Conservation (phyloP, 2,797 vertebrate genomes). For the Sciaenops ocellatus region DNA sequence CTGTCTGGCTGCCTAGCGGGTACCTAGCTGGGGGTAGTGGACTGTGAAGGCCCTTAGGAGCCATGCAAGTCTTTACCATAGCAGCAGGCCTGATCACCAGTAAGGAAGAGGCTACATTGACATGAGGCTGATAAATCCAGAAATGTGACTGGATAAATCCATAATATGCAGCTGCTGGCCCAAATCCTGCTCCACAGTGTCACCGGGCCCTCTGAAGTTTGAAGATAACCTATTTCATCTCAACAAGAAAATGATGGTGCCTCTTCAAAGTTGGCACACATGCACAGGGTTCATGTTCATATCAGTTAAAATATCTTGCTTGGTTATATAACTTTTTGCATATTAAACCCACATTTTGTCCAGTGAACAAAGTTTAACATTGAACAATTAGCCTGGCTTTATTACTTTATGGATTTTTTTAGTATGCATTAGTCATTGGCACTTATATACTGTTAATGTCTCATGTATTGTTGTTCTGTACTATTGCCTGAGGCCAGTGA, state of each 20-base stretch:
- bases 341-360: constrained; percentile 23
- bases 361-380: constrained; percentile 13
- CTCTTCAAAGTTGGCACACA: constrained; percentile 44
- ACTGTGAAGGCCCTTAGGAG: constrained; percentile 72
- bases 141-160: constrained; percentile 69
- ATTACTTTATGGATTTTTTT: constrained; percentile 14
- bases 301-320: constrained; percentile 42
- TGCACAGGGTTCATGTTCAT: constrained; percentile 1
- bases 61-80: constrained; percentile 64
- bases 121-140: constrained; percentile 62
- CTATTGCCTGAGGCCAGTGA: not conserved
- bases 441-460: not conserved
- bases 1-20: constrained; percentile 64
- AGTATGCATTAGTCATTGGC: not conserved
- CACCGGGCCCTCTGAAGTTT: constrained; percentile 54
- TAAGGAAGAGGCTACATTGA: constrained; percentile 62
- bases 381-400: not conserved
- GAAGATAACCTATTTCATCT: constrained; percentile 61
- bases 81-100: constrained; percentile 60
- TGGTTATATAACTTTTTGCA: constrained; percentile 5
- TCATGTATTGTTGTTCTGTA: not conserved
- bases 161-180: constrained; percentile 64
- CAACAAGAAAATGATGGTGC: constrained; percentile 50
- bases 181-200: constrained; percentile 55
- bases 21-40: constrained; percentile 67